Evolutionary conservation across 2,797 vertebrate genomes (phyloP).

Genomic region (Galagoides demidoff): DNA sequence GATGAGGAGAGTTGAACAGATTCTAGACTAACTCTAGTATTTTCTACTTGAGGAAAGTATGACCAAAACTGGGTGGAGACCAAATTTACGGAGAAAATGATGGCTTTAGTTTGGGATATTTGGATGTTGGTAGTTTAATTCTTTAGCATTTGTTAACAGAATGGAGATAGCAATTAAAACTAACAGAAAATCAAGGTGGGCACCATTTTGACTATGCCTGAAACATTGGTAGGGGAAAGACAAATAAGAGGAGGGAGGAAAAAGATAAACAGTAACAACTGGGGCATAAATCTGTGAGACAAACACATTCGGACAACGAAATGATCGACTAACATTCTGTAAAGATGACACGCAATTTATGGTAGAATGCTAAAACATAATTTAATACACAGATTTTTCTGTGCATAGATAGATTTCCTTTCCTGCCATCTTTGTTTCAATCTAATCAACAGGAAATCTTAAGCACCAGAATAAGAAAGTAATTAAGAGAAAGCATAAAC

Average conservation of each 20-base stretch:
- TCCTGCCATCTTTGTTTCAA: background rate
- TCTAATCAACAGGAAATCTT: background rate
- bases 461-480: background rate
- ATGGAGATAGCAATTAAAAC: constrained; percentile 21
- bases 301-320: constrained; percentile 28
- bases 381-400: background rate
- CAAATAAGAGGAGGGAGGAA: constrained; percentile 16
- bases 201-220: background rate
- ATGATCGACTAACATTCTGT: background rate
- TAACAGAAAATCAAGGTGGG: background rate
- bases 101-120: background rate
- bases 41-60: constrained; percentile 26
- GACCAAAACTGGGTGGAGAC: background rate
- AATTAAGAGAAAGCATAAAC: constrained; percentile 42
- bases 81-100: background rate
- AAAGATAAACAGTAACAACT: background rate
- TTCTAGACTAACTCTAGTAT: background rate
- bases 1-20: background rate
- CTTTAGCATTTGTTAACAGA: constrained; percentile 24
- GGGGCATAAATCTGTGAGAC: background rate
- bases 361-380: background rate
- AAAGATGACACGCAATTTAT: background rate
- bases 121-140: constrained; percentile 7
- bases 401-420: background rate
- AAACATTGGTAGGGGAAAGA: background rate